Conservation (phyloP, 1,140 invertebrate genomes). For the Zaprionus lachaisei region DNA sequence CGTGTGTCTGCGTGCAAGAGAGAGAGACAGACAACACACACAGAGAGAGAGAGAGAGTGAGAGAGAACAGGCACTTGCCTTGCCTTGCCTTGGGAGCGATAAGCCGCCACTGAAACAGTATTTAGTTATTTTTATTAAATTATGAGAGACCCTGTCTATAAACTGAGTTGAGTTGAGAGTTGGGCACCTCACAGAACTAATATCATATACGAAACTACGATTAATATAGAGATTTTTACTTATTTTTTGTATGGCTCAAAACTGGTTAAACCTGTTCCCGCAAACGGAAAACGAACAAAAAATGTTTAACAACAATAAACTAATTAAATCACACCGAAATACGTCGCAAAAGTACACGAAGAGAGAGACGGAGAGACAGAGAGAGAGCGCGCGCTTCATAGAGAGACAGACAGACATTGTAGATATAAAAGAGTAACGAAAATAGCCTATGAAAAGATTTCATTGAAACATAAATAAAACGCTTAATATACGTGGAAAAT, state of each 20-base stretch:
- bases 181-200: slow-evolving; percentile 31
- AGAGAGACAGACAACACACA: background rate
- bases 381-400: slow-evolving; percentile 10
- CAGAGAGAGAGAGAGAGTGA: background rate
- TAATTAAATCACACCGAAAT: slow-evolving; percentile 77
- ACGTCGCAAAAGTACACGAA: slow-evolving; percentile 66
- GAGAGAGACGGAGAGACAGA: slow-evolving; percentile 24
- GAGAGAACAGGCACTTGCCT: slow-evolving; percentile 17
- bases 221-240: slow-evolving; percentile 52
- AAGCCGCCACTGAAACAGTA: slow-evolving; percentile 65
- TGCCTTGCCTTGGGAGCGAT: slow-evolving; percentile 50
- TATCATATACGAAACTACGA: slow-evolving; percentile 47
- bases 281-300: slow-evolving; percentile 35
- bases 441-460: slow-evolving; percentile 3
- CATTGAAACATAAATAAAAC: slow-evolving; percentile 7
- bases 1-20: slow-evolving; percentile 9
- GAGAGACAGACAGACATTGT: slow-evolving; percentile 24
- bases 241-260: slow-evolving; percentile 46
- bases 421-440: slow-evolving; percentile 15
- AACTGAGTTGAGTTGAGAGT: slow-evolving; percentile 37
- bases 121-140: slow-evolving; percentile 72
- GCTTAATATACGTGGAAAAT: slow-evolving; percentile 5
- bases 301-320: slow-evolving; percentile 72
- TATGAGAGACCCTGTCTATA: slow-evolving; percentile 43
- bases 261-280: slow-evolving; percentile 67